Base-by-base conservation (phyloP, 2,113 vertebrate genomes). In the Corythoichthys intestinalis region DNA sequence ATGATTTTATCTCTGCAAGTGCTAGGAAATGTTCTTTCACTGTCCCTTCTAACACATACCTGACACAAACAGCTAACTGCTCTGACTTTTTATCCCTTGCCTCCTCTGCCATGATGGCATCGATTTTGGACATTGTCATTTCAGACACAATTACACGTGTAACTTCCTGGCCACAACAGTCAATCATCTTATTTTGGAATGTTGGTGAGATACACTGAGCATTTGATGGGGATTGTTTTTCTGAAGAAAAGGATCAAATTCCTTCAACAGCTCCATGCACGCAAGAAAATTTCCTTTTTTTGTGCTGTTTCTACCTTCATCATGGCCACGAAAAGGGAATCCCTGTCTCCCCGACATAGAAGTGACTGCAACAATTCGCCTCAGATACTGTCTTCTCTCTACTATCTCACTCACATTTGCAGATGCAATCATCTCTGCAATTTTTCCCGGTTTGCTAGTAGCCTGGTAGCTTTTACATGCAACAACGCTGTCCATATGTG, bases 401-500 rank as follows among this genome's bases (percentile, higher is more conserved):
- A 52, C 65, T 53, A 41, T 66, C 65, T 41, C 65, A 66, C 35
- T 41, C 37, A 41, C 37, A 41, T 66, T 54, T 54, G 65, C 65
- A 54, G 2, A n/a, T 53, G 50, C 11, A 0, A 48, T 11, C 11
- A 48, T 11, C 47, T 2, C 1, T 12, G 47, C 20, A 28, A 28
- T 1, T 28, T 48, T 48, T 48, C 10, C 2, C 10, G 12, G 7
- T 5, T 47, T 47, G 46, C 9, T 44, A 44, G 41, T 44, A 6
- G 8, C 41, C 41, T 8, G 2, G 41, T 2, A 44, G 46, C 46
- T 47, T 2, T 47, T 47, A 2, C 46, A 47, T 48, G 47, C 47
- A 13, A 48, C 10, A 12, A 11, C 47, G 58, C 37, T 78, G 72
- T 73, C 74, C 76, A 81, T 77, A 73, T 28, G 20, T 28, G 20